Conservation (phyloP, 2,113 vertebrate genomes). For the Rhinolophus sinicus region DNA sequence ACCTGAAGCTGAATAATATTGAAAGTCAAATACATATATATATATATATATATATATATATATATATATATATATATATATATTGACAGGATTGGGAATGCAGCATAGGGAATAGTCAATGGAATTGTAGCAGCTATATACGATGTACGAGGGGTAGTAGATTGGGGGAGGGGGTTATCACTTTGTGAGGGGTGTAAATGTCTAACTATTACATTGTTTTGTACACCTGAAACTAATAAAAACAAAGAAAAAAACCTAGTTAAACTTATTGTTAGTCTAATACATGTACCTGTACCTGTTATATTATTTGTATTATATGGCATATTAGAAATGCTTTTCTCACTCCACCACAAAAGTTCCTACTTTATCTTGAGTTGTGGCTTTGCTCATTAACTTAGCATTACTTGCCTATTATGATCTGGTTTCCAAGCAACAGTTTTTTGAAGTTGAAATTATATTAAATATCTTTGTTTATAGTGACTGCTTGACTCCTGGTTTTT, state of each 20-base stretch:
- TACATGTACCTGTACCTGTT: background rate
- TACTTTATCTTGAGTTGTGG: background rate
- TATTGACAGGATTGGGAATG: no score
- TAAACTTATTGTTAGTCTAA: background rate
- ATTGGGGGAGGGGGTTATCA: no score
- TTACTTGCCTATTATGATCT: background rate
- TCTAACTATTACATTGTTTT: no score
- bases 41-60: no score
- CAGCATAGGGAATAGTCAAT: no score
- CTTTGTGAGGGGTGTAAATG: no score
- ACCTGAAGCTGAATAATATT: no score
- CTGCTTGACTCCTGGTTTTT: background rate
- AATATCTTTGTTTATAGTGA: background rate
- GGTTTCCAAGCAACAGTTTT: background rate
- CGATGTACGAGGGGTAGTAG: no score
- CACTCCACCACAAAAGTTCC: background rate
- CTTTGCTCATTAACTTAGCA: background rate
- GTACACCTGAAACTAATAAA: no score
- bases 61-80: no score
- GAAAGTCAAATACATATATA: no score
- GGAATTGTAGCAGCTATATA: no score
- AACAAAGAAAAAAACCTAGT: background rate
- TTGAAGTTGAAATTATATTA: slow-evolving; percentile 4
- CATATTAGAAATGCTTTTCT: background rate
- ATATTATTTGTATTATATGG: background rate